phyloP scores from a whole-genome alignment of 2,797 vertebrate species.

The Bradypus variegatus region DNA sequence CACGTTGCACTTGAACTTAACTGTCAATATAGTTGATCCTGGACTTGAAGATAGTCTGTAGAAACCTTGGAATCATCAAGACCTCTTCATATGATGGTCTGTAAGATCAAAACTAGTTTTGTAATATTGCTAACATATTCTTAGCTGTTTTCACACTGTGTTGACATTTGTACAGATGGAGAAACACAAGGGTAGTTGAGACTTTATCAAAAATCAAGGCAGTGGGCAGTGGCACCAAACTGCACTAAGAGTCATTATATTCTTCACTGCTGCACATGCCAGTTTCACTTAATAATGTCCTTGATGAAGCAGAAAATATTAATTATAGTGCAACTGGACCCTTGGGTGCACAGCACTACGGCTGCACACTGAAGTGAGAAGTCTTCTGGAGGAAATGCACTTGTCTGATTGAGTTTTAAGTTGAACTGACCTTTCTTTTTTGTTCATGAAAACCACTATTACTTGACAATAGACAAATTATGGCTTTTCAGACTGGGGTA shows the following conservation, averaged over 20 bases:
- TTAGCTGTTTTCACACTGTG: too few relatives aligned
- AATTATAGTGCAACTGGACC: not conserved
- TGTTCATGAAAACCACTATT: not conserved
- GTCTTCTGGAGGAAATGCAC: not conserved
- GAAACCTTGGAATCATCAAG: not conserved
- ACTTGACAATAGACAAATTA: not conserved
- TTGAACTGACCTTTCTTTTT: not conserved
- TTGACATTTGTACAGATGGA: not conserved
- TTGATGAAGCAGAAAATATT: not conserved
- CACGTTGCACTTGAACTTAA: too few relatives aligned
- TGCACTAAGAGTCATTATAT: rapidly evolving
- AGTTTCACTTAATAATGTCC: not conserved
- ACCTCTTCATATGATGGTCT: not conserved
- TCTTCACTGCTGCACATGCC: not conserved
- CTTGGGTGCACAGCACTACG: not conserved
- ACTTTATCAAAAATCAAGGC: not conserved
- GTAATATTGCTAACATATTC: too few relatives aligned
- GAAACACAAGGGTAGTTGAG: not conserved
- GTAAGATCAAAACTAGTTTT: too few relatives aligned
- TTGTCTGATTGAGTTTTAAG: not conserved
- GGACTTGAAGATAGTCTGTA: too few relatives aligned
- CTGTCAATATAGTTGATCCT: too few relatives aligned
- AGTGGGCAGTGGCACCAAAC: not conserved
- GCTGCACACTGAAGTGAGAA: too few relatives aligned
- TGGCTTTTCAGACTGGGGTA: not conserved